Percentiles rank a stretch among this genome's conserved stretches.
Conservation (phyloP, 2,113 vertebrate species). For the Neotoma lepida region DNA sequence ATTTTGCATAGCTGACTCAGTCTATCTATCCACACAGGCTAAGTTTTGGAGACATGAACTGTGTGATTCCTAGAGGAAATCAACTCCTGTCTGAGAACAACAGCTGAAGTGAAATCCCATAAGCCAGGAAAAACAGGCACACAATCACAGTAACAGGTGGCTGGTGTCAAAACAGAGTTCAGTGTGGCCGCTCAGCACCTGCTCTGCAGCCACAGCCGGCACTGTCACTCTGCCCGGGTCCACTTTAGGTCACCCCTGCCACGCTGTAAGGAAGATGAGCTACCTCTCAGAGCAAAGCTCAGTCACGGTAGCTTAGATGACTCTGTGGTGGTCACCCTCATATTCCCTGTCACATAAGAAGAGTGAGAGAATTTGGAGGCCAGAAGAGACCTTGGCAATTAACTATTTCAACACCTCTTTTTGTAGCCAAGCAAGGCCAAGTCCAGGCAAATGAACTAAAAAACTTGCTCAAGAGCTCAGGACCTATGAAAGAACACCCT, state of each 20-base stretch:
- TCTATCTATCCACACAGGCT: conserved; percentile 65
- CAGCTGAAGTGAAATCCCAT: conserved; percentile 89
- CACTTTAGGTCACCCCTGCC: conserved; percentile 77
- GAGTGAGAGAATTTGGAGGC: conserved; percentile 39
- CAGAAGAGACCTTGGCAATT: conserved; percentile 23
- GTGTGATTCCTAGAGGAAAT: conserved; percentile 87
- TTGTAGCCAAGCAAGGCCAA: conserved; percentile 17
- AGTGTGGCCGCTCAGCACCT: conserved; percentile 88
- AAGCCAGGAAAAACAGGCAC: conserved; percentile 88
- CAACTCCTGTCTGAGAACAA: conserved; percentile 88
- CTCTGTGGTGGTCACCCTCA: conserved; percentile 3
- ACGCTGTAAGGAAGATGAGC: conserved; percentile 75
- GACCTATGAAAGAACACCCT: background rate
- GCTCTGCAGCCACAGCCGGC: conserved; percentile 83
- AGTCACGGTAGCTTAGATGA: conserved; percentile 20
- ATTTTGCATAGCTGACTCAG: conserved; percentile 68
- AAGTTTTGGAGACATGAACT: conserved; percentile 77
- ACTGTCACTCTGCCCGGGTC: conserved; percentile 73
- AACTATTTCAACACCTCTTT: background rate
- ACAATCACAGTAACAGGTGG: conserved; percentile 90
- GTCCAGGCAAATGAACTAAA: background rate
- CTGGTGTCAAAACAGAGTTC: conserved; percentile 88
- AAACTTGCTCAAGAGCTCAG: background rate
- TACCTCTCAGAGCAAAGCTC: conserved; percentile 60
- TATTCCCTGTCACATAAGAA: background rate